Conservation (phyloP, 2,797 vertebrate genomes). For the Myoxocephalus aenaeus region DNA sequence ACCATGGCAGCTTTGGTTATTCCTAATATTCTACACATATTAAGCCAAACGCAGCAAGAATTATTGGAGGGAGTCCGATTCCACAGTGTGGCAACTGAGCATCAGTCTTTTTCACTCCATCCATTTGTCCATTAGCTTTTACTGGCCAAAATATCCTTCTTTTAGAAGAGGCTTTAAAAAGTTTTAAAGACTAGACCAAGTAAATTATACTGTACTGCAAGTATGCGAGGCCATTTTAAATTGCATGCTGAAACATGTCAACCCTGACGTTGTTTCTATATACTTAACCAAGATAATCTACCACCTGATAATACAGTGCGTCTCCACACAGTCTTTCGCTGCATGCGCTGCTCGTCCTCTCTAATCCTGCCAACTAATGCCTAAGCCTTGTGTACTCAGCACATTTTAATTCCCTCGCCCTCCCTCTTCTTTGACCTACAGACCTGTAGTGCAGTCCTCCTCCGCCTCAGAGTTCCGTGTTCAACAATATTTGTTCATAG, state of each 20-base stretch:
- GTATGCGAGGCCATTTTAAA: background rate
- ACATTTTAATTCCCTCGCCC: constrained; percentile 74
- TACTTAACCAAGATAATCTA: constrained; percentile 33
- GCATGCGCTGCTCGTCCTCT: constrained; percentile 24
- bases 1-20: background rate
- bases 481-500: background rate
- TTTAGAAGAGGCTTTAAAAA: background rate
- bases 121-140: background rate
- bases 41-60: constrained; percentile 3
- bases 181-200: background rate
- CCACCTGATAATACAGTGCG: constrained; percentile 56
- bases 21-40: background rate
- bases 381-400: constrained; percentile 74
- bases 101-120: background rate
- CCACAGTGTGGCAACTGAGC: background rate
- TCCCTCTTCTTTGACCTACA: constrained; percentile 72
- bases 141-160: background rate
- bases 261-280: background rate
- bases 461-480: background rate
- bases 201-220: background rate
- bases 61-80: background rate
- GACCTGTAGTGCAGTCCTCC: constrained; percentile 56
- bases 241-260: background rate
- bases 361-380: constrained; percentile 82
- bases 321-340: constrained; percentile 48